Base-by-base conservation (phyloP, 2,797 vertebrate species). In the Borostomias antarcticus region DNA sequence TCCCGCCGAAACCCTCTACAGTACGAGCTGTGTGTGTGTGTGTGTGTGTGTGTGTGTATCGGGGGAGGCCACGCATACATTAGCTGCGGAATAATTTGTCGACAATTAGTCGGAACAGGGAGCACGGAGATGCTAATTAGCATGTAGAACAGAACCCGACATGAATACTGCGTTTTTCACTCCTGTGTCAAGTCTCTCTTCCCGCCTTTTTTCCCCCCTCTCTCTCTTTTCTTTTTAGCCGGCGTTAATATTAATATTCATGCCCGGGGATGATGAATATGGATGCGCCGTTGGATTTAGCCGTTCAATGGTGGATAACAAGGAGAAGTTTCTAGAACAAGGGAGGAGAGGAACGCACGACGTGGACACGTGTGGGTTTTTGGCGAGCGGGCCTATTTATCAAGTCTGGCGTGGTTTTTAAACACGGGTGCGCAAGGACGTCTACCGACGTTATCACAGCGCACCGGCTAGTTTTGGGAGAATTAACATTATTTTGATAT, bases 41-140 rank as follows among this genome's bases (percentile, higher is more conserved):
- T 47, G n/a, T n/a, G 70, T 64, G 80, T 47, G 64, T 77, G 63
- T 84, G 70, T 73, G 64, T 75, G 75, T 76, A 58, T 57, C 82
- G 71, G 80, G 62, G 64, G 77, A 81, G 74, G 74, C 76, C 73
- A 68, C 53, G 86, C 83, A 89, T 89, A 86, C 58, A 87, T 90
- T 89, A 89, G 74, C 73, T 71, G 65, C 73, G 86, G 87, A 78
- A 89, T 84, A 77, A 89, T 89, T 86, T 90, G 85, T 89, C 76
- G 75, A 86, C 89, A 89, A 86, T 89, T 89, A 89, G 83, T 72
- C 72, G 72, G 76, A 84, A 88, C 85, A 87, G 83, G 78, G 67
- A 77, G 65, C 75, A 76, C 83, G 40, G 70, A 79, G 78, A 75
- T 68, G 68, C 84, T 88, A 85, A 89, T 89, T 89, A 89, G 81